These are phyloP conservation scores for Nothocercus nigrocapillus DNA, from an alignment of 2,113 vertebrate species.

Conservation along the genomic window DNA sequence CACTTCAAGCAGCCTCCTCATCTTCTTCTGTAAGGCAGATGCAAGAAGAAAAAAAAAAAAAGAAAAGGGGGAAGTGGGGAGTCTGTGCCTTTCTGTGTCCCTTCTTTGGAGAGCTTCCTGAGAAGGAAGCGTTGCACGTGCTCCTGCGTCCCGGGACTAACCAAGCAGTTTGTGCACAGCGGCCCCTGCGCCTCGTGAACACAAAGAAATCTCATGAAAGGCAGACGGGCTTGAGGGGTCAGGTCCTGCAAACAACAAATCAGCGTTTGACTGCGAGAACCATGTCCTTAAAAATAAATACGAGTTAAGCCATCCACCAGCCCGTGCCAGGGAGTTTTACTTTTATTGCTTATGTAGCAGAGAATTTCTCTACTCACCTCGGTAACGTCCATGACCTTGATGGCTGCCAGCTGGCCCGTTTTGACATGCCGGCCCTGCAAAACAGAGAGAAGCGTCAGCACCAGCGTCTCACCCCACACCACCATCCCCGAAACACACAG, in stretches of 20 bases:
- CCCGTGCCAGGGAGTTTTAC: background rate
- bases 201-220: background rate
- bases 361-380: conserved; percentile 84
- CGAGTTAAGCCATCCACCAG: background rate
- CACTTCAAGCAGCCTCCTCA: background rate
- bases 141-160: background rate
- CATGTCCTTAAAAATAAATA: background rate
- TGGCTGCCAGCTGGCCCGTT: conserved; percentile 97
- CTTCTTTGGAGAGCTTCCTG: background rate
- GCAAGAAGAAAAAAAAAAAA: conserved; percentile 15
- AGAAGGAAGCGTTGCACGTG: background rate
- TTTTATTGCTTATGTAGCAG: background rate
- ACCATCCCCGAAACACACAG: background rate
- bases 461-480: background rate
- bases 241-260: conserved; percentile 3
- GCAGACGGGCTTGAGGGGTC: background rate
- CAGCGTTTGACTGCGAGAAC: background rate
- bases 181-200: background rate
- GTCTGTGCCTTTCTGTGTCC: background rate
- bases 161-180: background rate
- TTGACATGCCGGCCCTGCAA: conserved; percentile 97
- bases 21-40: conserved; percentile 28
- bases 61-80: background rate
- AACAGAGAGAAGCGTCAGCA: conserved; percentile 41
- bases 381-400: conserved; percentile 99